A percentile compares a stretch with the other conserved stretches of the same genome.
These are phyloP conservation scores for Ispidina picta DNA, from an alignment of 2,797 vertebrate species.

Conservation along the genomic window DNA sequence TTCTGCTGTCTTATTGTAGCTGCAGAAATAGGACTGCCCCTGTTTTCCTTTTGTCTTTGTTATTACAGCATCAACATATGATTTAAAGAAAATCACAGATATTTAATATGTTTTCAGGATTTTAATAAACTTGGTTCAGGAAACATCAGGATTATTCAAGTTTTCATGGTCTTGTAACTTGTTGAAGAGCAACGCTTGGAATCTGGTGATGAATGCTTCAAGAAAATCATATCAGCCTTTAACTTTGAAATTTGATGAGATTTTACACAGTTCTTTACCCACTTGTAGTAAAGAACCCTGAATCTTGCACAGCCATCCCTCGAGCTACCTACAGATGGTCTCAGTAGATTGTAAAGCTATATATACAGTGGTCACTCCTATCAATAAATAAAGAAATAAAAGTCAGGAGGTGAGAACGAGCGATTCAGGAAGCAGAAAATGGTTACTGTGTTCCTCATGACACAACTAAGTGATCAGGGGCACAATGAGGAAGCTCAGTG, in stretches of 20 bases:
- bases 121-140: not conserved
- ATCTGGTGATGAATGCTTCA: not conserved
- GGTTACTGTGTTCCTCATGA: not conserved
- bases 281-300: not conserved
- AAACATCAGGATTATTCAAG: not conserved
- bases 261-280: not conserved
- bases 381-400: not conserved
- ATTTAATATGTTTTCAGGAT: not conserved
- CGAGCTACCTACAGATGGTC: not conserved
- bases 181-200: not conserved
- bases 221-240: not conserved
- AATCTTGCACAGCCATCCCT: not conserved
- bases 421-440: not conserved
- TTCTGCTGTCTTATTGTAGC: not conserved
- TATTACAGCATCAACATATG: not conserved
- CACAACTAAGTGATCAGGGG: not conserved
- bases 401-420: not conserved
- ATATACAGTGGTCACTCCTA: not conserved
- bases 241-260: not conserved
- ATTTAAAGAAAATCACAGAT: not conserved
- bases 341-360: not conserved
- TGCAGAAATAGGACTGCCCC: not conserved
- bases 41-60: not conserved
- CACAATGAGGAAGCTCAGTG: not conserved
- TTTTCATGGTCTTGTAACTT: not conserved